A percentile compares a stretch with the other conserved stretches of the same genome.
phyloP scores from a whole-genome alignment of 2,888 invertebrate species.

The Drosophila mulleri region DNA sequence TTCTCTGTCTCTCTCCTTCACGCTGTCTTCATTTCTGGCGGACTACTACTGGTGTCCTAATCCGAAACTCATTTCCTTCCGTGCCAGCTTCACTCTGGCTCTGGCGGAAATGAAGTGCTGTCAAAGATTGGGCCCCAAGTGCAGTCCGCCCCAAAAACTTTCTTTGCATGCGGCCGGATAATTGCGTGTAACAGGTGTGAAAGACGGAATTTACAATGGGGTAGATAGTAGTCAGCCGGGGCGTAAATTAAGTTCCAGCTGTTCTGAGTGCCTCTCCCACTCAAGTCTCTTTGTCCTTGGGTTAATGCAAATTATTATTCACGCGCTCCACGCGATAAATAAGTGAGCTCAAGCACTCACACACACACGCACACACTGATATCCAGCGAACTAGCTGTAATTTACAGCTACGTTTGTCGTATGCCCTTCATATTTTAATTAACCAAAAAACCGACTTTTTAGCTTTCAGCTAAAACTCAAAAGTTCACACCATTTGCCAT shows the following conservation, averaged over 20 bases:
- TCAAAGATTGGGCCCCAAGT: slow-evolving; percentile 61
- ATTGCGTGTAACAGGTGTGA: slow-evolving; percentile 81
- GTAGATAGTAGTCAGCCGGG: slow-evolving; percentile 27
- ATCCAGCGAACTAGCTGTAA: slow-evolving; percentile 9
- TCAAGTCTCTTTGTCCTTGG: background rate
- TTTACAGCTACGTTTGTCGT: slow-evolving; percentile 38
- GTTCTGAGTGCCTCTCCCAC: background rate
- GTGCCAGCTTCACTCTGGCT: slow-evolving; percentile 64
- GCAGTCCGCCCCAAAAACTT: slow-evolving; percentile 66
- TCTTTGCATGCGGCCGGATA: slow-evolving; percentile 72
- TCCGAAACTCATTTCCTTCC: slow-evolving; percentile 83
- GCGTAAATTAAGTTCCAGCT: slow-evolving; percentile 66
- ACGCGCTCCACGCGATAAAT: slow-evolving; percentile 53
- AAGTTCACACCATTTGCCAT: slow-evolving; percentile 37
- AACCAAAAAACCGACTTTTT: slow-evolving; percentile 47
- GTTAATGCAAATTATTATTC: slow-evolving; percentile 71
- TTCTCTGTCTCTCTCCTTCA: background rate
- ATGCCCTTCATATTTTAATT: slow-evolving; percentile 53
- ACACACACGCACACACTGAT: background rate
- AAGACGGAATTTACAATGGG: slow-evolving; percentile 78
- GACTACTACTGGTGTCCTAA: slow-evolving; percentile 75
- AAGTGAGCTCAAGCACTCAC: slow-evolving; percentile 12
- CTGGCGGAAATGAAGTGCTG: slow-evolving; percentile 73
- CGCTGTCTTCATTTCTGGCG: slow-evolving; percentile 9
- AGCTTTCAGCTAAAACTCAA: slow-evolving; percentile 42